phyloP scores from a whole-genome alignment of 2,888 invertebrate species.

The Oscheius onirici region DNA sequence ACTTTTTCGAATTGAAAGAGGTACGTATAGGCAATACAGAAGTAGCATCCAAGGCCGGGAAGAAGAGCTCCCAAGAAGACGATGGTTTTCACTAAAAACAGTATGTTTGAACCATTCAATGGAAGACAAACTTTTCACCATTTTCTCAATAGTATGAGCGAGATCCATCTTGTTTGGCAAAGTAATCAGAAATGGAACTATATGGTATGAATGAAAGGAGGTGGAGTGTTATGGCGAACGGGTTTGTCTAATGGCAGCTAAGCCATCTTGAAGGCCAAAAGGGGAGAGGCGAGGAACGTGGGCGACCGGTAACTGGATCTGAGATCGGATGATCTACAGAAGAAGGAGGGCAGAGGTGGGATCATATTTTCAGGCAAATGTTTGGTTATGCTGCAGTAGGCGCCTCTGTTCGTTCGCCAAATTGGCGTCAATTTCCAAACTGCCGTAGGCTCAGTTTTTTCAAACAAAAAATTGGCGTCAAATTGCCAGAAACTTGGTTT shows the following conservation, averaged over 20 bases:
- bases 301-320: not conserved
- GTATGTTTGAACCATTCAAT: not conserved
- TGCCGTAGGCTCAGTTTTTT: no score
- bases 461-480: no score
- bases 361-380: no score
- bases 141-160: conserved; percentile 15
- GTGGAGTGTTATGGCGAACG: conserved; percentile 13
- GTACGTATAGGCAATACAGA: conserved; percentile 64
- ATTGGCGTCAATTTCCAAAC: no score
- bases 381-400: no score
- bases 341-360: not conserved
- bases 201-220: conserved; percentile 5
- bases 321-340: not conserved
- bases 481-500: no score
- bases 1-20: conserved; percentile 65
- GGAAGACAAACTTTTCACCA: not conserved
- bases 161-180: not conserved
- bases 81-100: conserved; percentile 44
- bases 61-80: conserved; percentile 61
- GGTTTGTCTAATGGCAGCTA: conserved; percentile 26
- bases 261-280: conserved; percentile 24
- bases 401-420: no score
- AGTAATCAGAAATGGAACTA: not conserved
- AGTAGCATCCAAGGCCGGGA: conserved; percentile 67
- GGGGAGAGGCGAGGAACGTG: not conserved